A percentile compares a stretch with the other conserved stretches of the same genome.
These are phyloP conservation scores for Pseudanteris insignis DNA, from an alignment of 2,888 invertebrate genomes.

Conservation along the genomic window DNA sequence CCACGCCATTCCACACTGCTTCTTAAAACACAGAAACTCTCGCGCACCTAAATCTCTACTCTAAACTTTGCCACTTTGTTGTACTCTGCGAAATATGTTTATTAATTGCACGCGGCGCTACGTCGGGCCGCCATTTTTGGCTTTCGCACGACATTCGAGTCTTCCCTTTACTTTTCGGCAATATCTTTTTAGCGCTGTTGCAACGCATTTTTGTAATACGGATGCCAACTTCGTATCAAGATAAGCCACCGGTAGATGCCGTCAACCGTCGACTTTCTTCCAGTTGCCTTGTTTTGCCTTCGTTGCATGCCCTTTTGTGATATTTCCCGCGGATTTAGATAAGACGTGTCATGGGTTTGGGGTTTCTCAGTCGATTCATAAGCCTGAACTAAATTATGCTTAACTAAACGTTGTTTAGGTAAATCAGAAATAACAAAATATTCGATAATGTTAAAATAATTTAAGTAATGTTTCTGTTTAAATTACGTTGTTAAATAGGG, in stretches of 20 bases:
- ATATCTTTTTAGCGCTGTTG: conserved; percentile 36
- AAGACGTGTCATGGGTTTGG: conserved; percentile 3
- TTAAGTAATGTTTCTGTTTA: no score
- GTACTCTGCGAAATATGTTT: conserved; percentile 50
- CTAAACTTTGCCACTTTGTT: conserved; percentile 50
- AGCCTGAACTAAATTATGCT: no score
- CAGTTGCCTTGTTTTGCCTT: conserved; percentile 6
- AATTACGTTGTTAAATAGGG: no score
- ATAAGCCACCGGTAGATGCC: conserved; percentile 11
- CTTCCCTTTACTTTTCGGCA: conserved; percentile 35
- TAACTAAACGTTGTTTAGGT: no score
- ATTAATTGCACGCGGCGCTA: conserved; percentile 49
- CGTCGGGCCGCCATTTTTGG: conserved; percentile 41
- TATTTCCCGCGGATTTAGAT: conserved; percentile 5
- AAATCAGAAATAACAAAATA: no score
- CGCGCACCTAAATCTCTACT: conserved; percentile 49
- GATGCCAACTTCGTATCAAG: conserved; percentile 15
- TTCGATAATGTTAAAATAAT: no score
- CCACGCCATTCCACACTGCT: conserved; percentile 20
- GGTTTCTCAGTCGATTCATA: no score
- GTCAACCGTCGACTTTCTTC: conserved; percentile 8
- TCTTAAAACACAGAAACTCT: conserved; percentile 51
- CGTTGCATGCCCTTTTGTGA: neutral
- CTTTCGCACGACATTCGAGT: conserved; percentile 37
- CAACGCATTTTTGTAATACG: conserved; percentile 31